Base-by-base conservation (phyloP, 2,888 invertebrate species). In the Agrotis clavis region DNA sequence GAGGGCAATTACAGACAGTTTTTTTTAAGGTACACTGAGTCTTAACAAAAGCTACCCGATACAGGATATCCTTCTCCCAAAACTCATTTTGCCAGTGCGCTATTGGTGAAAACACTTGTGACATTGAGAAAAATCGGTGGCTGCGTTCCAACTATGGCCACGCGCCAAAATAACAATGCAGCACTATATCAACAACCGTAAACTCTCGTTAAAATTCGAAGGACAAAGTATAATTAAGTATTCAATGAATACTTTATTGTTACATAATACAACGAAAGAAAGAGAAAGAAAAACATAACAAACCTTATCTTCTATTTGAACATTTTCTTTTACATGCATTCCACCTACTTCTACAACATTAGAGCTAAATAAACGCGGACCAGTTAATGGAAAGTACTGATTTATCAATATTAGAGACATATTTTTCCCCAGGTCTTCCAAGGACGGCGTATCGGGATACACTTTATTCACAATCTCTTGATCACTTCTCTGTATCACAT, bases 311-410 rank as follows among this genome's bases (percentile, higher is more conserved):
- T 59, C 35, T 21, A 78, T 68, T 25, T 47, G 35, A 54, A 30
- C 30, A 47, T 73, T 79, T 30, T 61, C 25, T 47, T 59, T 78
- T 16, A 77, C 53, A 72, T 67, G 67, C 60, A 79, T 69, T 14
- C 97, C 97, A 4, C 97, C 97, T 72, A 97, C 87, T 86, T 97
- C 97, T 56, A 97, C 87, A 16, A 97, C 89, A 56, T 94, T 93
- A 0, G 96, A 93, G 0, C 95, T 93, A 66, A 92, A 80, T 1
- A 97, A 93, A 66, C 93, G 94, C 0, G 96, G 91, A 1, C 97
- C 97, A 67, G 94, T 94, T 41, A 97, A 78, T 6, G 96, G 94
- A 79, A 95, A 95, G 88, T 97, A 97, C 47, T 96, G 96, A 85
- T 97, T 97, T 1, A 97, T 71, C 67, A 94, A 50, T 41, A 89